Percentiles rank a stretch among this genome's conserved stretches.
phyloP scores from a whole-genome alignment of 2,113 vertebrate species.

The Phrynosoma blainvillii region DNA sequence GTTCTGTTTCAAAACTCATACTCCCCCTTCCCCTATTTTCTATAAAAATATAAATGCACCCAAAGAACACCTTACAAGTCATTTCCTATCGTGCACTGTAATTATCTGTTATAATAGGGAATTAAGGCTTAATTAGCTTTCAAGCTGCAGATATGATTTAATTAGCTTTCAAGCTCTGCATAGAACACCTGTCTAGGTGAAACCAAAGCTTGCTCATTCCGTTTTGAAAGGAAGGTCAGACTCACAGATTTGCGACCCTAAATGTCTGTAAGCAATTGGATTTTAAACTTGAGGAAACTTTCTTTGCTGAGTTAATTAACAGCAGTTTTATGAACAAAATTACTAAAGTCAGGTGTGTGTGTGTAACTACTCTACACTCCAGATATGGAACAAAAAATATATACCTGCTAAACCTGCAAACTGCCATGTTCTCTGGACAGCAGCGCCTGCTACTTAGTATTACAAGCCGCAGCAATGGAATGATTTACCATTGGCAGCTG shows the following conservation, averaged over 20 bases:
- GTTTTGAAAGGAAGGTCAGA: slow-evolving; percentile 4
- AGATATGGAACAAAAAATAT: neutral
- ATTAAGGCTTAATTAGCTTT: slow-evolving; percentile 76
- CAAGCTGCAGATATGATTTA: slow-evolving; percentile 73
- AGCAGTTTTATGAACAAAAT: neutral
- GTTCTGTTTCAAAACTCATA: neutral
- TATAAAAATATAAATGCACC: neutral
- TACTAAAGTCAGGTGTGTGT: neutral
- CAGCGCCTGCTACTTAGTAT: neutral
- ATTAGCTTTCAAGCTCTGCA: slow-evolving; percentile 70
- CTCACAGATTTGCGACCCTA: neutral
- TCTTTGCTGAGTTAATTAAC: slow-evolving; percentile 6
- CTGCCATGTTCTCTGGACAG: neutral
- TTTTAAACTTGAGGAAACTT: slow-evolving; percentile 8
- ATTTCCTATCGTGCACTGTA: slow-evolving; percentile 68
- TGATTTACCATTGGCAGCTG: neutral
- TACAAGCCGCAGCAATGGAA: neutral
- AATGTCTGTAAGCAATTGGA: neutral
- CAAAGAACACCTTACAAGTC: slow-evolving; percentile 65
- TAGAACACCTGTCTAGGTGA: slow-evolving; percentile 68
- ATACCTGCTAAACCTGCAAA: neutral
- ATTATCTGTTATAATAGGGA: slow-evolving; percentile 70
- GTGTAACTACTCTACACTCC: neutral
- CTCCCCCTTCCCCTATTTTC: slow-evolving; percentile 44
- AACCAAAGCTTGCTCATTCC: slow-evolving; percentile 48